These are phyloP conservation scores for Pollenia angustigena DNA, from an alignment of 2,888 invertebrate species.

Conservation along the genomic window DNA sequence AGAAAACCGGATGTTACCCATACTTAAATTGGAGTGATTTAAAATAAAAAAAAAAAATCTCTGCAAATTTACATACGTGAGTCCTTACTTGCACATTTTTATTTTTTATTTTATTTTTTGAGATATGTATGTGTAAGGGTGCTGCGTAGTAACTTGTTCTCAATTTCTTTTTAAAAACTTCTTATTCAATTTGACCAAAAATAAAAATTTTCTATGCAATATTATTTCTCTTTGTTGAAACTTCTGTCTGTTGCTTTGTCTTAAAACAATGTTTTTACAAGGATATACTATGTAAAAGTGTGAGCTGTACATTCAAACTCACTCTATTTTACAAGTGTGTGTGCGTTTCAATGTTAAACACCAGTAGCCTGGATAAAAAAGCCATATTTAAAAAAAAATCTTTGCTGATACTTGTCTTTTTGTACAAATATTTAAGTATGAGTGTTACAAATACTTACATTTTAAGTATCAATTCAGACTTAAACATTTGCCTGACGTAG, in stretches of 20 bases:
- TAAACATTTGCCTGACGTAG: conserved; percentile 8
- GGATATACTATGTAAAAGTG: conserved; percentile 41
- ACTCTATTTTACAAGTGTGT: not conserved
- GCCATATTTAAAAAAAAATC: conserved; percentile 55
- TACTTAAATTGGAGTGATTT: conserved; percentile 34
- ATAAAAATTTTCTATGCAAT: conserved; percentile 1
- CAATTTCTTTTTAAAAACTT: conserved; percentile 27
- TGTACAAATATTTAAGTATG: conserved; percentile 33
- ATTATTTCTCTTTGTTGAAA: conserved; percentile 7
- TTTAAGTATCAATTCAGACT: conserved; percentile 62
- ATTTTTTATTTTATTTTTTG: not conserved
- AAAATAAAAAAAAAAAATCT: conserved; percentile 2
- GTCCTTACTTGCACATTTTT: not conserved
- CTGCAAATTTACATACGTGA: conserved; percentile 16
- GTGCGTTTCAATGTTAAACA: conserved; percentile 3
- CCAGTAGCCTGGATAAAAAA: conserved; percentile 13
- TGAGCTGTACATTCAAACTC: not conserved
- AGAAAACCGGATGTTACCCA: conserved; percentile 31
- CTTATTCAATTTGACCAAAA: conserved; percentile 64
- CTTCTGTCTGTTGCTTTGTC: not conserved
- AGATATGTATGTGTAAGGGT: not conserved
- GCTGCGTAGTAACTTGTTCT: conserved; percentile 4
- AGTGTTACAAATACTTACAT: conserved; percentile 66
- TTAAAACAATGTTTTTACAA: conserved; percentile 62
- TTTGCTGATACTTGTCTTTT: conserved; percentile 3